Conservation (phyloP, 2,797 vertebrate species). For the Capromys pilorides region DNA sequence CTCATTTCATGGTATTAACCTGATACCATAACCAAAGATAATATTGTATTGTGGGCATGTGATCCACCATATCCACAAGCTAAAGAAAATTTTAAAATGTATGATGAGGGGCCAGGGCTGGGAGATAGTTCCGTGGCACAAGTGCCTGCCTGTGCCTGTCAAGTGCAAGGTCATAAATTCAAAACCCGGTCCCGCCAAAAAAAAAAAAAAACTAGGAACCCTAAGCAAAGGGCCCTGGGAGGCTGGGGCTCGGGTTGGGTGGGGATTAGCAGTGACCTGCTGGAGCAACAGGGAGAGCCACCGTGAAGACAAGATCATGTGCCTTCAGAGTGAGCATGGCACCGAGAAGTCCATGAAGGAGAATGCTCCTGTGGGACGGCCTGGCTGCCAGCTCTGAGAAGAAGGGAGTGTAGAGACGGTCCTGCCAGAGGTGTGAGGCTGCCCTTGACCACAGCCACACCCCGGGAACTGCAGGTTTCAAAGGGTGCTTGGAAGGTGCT, state of each 20-base stretch:
- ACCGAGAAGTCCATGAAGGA: background rate
- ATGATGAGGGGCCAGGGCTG: too few species aligned
- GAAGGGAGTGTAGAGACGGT: conserved; percentile 94
- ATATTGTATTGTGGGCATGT: background rate
- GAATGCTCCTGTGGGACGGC: conserved; percentile 85
- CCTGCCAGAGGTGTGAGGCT: conserved; percentile 94
- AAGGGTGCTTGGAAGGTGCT: conserved; percentile 93
- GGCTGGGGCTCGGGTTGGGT: too few species aligned
- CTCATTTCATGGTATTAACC: background rate
- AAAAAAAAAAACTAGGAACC: background rate
- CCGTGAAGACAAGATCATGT: background rate
- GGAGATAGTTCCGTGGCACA: too few species aligned
- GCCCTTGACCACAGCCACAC: conserved; percentile 92
- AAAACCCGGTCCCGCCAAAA: too few species aligned
- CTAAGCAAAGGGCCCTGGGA: too few species aligned
- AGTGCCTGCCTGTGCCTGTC: too few species aligned
- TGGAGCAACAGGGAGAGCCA: background rate
- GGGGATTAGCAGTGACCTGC: background rate
- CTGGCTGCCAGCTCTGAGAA: conserved; percentile 96
- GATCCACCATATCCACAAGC: background rate
- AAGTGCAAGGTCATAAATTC: too few species aligned
- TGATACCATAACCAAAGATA: background rate
- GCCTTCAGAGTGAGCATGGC: background rate
- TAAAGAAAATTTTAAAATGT: background rate
- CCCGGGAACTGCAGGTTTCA: conserved; percentile 94